Evolutionary conservation across 2,113 vertebrate species (phyloP), one percentile per base, ranked within the genome.

Genomic region (Callipepla californica): DNA sequence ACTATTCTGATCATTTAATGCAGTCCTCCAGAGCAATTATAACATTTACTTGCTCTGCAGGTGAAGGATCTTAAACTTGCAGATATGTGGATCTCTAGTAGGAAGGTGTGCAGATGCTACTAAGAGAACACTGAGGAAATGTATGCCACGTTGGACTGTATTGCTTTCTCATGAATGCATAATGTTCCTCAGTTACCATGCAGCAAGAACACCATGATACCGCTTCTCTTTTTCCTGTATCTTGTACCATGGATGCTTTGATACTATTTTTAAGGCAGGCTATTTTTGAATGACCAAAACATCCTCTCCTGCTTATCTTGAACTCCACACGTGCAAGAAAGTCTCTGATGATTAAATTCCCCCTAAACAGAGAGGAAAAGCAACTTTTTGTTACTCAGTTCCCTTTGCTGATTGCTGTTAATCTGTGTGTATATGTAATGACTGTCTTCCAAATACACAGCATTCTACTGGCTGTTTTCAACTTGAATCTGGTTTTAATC

Each of bases 401-500:
- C 30, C n/a, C 48, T 42, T 18, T 36, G 13, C 38, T 70, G 57
- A 14, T 38, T 88, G 44, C 50, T 80, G 45, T 36, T 79, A 68
- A 73, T 87, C 67, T 80, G 21, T 57, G 42, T n/a, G 19, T 57
- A 30, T 74, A 74, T 38, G 14, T 73, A 25, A 30, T n/a, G 15
- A 28, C 15, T 45, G 42, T 68, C 32, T 72, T 74, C 55, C 62
- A 72, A 69, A 77, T 19, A 63, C 6, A 8, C 7, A 73, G 26
- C 3, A 0, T 77, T 92, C 55, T 80, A 15, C 36, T 47, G 73
- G 44, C 19, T 78, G 61, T 34, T 80, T 85, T 91, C 79, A 87
- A 22, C 76, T 84, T 8, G 80, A 89, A 59, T 69, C 55, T 65
- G 22, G 8, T 72, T 86, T 86, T 86, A 80, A 72, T 75, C 30